Base-by-base conservation (phyloP, 2,888 invertebrate species). In the Microdon myrmicae region DNA sequence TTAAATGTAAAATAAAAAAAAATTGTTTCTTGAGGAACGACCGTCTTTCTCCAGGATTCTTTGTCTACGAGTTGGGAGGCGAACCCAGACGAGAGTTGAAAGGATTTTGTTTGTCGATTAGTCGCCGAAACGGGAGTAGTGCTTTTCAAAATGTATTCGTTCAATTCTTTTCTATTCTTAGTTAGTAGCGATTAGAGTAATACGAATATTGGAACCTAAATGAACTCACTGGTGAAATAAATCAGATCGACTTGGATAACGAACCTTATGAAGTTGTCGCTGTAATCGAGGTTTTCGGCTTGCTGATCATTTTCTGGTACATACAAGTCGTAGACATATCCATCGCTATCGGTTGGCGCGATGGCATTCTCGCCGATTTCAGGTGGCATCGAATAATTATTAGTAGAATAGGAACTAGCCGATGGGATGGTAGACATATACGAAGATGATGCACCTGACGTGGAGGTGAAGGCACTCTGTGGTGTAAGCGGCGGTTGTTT, bases 241-340 rank as follows among this genome's bases (percentile, higher is more conserved):
- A 75, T 74, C 68, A 75, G 77, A 71, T 77, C 79, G 72, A 75
- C 71, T 71, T 75, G 73, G 71, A 76, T 71, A 72, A 79, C 79
- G 72, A 79, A 79, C 79, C 79, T 79, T 76, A 78, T 59, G 68
- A 77, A 74, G 71, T 77, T 76, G 71, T 77, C 75, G 71, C 74
- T 72, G 51, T 77, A 70, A 70, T 79, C 78, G 51, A 76, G 74
- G 67, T 80, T 71, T 56, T 82, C 79, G 23, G 79, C 78, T 31
- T 83, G 80, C 67, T 81, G 80, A 12, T 81, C 81, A 67, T 80
- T 80, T 68, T 81, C 76, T 6, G 84, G 83, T 70, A 84, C 84
- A 77, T 87, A 87, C 17, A 87, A 79, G 75, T 87, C 87, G 68
- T 86, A 87, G 4, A 87, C 87, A 74, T 82, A 87, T 41, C 77